Base-by-base conservation (phyloP, 2,113 vertebrate species). In the Pseudopipra pipra region DNA sequence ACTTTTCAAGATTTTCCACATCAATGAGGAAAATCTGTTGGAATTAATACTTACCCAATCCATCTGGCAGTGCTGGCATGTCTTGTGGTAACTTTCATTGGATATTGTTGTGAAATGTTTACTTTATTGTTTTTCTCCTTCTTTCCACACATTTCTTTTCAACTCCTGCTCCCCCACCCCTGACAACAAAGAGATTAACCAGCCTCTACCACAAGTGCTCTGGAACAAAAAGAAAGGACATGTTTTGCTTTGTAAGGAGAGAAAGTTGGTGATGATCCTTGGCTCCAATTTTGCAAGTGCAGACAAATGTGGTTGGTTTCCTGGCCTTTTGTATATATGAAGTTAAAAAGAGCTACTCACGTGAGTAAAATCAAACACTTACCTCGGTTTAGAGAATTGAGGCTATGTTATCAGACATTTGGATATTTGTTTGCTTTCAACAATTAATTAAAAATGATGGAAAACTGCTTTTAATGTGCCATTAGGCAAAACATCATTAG, bases 401-500 rank as follows among this genome's bases (percentile, higher is more conserved):
- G 28, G 33, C 33, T 80, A n/a, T 85, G 21, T 24, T 94, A 35
- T 76, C 63, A 90, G 80, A 49, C 2, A 21, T 74, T 72, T 81
- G 17, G 21, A 35, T 65, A 13, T 66, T 82, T 67, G 31, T 88
- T 90, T 76, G 35, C 35, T 67, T 79, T 68, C 63, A 89, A 59
- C 58, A 87, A 79, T 52, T 89, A 91, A 56, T 90, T 90, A 91
- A 80, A 80, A 85, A 84, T 82, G 31, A 77, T 76, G 39, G 31
- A 81, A 70, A 89, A 88, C 52, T 43, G 41, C 43, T 85, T 91
- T 95, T 93, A 90, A 87, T 71, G 41, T 87, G 27, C n/a, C 66
- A 74, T 87, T 93, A 93, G 25, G 55, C 52, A 88, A 65, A 93
- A 85, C 22, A n/a, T 76, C 46, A 92, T 95, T 90, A 87, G 66